Evolutionary conservation across 2,888 invertebrate genomes (phyloP), one percentile per base, ranked within the genome.

Genomic region (Nematopogon swammerdamellus): DNA sequence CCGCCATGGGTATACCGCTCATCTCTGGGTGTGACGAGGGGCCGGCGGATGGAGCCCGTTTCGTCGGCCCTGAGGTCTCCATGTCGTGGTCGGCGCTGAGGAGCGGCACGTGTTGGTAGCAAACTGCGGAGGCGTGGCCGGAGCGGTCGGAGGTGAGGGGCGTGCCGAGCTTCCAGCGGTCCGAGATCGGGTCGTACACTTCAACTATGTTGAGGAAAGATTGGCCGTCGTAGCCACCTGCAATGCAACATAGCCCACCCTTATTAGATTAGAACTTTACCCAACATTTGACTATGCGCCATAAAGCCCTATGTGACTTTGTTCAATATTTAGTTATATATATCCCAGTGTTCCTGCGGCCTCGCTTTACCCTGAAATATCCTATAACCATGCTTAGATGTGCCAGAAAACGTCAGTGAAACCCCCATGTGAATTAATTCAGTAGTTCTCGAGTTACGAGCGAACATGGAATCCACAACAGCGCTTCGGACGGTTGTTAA

Each of bases 101-200:
- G 11, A 65, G 72, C 62, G 87, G 83, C 17, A 87, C 84, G 58
- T 88, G 88, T 62, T 86, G 86, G 70, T 90, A 91, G 61, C 92
- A 93, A 14, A 95, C 92, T 2, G 95, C 94, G 45, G 93, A 91
- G 0, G 95, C 94, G 70, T 95, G 95, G 0, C 96, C 95, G 10
- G 95, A 95, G 48, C 95, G 85, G 10, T 91, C 92, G 4, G 92
- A 91, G 18, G 89, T 87, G 63, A 96, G 84, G 4, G 89, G 83
- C 5, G 88, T 83, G 42, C 92, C 91, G 54, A 84, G 81, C 53
- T 82, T 80, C 96, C 96, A 96, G 17, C 74, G 65, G 70, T 95
- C 85, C 44, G 79, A 81, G 2, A 79, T 74, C 3, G 93, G 92
- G 67, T 95, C 91, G 70, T 92, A 96, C 51, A 93, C 89, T 72